A percentile compares a stretch with the other conserved stretches of the same genome.
phyloP scores from a whole-genome alignment of 2,888 invertebrate species.

The Acholoe squamosa region DNA sequence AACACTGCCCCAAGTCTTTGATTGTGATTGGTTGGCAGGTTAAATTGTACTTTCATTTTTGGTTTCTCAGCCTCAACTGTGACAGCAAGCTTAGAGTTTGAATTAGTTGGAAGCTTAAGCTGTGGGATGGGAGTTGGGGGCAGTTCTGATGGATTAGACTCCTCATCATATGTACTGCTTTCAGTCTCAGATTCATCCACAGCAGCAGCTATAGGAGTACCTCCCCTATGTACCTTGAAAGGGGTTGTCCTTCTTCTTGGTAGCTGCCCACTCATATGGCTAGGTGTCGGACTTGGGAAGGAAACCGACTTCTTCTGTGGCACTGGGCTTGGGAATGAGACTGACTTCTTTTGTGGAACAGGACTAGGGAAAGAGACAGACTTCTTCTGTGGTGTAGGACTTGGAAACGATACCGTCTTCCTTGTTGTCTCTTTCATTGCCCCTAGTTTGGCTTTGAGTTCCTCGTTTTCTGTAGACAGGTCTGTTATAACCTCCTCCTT shows the following conservation, averaged over 20 bases:
- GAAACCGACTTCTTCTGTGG: constrained; percentile 39
- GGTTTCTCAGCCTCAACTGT: constrained; percentile 6
- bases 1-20: neutral
- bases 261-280: constrained; percentile 28
- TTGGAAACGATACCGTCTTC: constrained; percentile 19
- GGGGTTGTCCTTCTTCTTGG: neutral
- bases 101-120: constrained; percentile 2
- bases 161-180: neutral
- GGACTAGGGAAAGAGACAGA: constrained; percentile 33
- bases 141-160: constrained; percentile 4
- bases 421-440: neutral
- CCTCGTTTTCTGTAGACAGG: constrained; percentile 18
- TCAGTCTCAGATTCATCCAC: neutral
- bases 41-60: constrained; percentile 49
- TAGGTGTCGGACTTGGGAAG: constrained; percentile 49
- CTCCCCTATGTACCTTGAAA: neutral
- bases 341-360: neutral
- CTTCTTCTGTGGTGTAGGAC: constrained; percentile 30
- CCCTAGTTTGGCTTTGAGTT: neutral
- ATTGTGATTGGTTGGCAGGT: constrained; percentile 42
- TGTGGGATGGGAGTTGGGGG: constrained; percentile 32
- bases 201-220: neutral
- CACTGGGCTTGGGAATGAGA: constrained; percentile 42
- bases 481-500: constrained; percentile 57
- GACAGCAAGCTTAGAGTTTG: neutral